Evolutionary conservation across 2,797 vertebrate species (phyloP), one percentile per base, ranked within the genome.

Genomic region (Acanthurus tractus): DNA sequence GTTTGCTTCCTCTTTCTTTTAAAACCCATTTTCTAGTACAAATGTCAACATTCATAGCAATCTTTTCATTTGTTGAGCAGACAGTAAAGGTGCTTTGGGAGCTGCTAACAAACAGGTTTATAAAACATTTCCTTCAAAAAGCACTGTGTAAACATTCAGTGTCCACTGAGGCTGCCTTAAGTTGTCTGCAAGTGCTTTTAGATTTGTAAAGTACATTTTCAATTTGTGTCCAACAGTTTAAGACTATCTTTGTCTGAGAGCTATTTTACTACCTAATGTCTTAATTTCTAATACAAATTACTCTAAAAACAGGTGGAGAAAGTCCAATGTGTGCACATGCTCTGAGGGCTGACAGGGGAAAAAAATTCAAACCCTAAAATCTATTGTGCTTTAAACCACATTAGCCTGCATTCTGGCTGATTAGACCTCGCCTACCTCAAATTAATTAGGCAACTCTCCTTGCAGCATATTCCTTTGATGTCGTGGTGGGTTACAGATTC

Each of bases 331-430:
- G 68, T 3, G 14, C 63, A 59, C 52, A 40, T 72, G 58, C 84
- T 84, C 70, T 12, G 34, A 61, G 58, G 36, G 40, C 63, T 14
- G 56, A 58, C 53, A 12, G 50, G 50, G 29, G 78, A 79, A 57
- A 74, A 63, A 55, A 29, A 29, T 29, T 46, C 20, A 57, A 62
- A 63, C 49, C 38, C 48, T 69, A 22, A 46, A 22, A 57, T 74
- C 54, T 54, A 29, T 81, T 92, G 92, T 91, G 92, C 92, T 92
- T 92, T 57, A 58, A 86, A 85, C 73, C 67, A 52, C 66, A 11
- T 67, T 64, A 52, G 42, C 68, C 78, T 53, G 71, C 59, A 63
- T 49, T 42, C 77, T 69, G 54, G 49, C 52, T 76, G 67, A 38
- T 54, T 63, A 46, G 44, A 64, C 20, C 34, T 45, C 7, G 11